Percentiles rank a stretch among this genome's conserved stretches.
Conservation (phyloP, 2,888 invertebrate genomes). For the Hirtodrosophila histrioides region DNA sequence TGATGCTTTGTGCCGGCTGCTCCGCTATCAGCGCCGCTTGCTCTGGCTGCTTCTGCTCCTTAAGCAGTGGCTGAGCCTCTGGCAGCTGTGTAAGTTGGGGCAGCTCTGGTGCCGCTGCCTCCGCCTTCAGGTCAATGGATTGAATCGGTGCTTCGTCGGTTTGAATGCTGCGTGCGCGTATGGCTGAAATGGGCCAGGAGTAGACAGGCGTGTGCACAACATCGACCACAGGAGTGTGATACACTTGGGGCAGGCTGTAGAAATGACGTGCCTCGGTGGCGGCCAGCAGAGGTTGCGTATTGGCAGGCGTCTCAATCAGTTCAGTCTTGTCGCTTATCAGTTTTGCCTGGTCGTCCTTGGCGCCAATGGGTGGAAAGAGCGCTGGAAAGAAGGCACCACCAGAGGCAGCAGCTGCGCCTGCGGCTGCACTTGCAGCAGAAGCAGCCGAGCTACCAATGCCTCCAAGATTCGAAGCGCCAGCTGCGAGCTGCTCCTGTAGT, state of each 20-base stretch:
- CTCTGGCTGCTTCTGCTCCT: slow-evolving; percentile 40
- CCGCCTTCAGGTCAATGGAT: slow-evolving; percentile 32
- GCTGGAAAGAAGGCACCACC: slow-evolving; percentile 70
- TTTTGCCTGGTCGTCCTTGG: slow-evolving; percentile 47
- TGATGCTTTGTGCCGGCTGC: slow-evolving; percentile 35
- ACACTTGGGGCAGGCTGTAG: slow-evolving; percentile 76
- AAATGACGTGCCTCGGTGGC: slow-evolving; percentile 76
- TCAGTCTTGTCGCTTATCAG: slow-evolving; percentile 65
- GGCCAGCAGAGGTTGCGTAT: slow-evolving; percentile 65
- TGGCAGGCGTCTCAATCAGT: slow-evolving; percentile 73
- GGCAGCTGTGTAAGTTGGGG: slow-evolving; percentile 5
- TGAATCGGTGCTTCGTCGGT: slow-evolving; percentile 43
- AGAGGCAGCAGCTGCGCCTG: slow-evolving; percentile 57
- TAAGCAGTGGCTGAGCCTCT: slow-evolving; percentile 39
- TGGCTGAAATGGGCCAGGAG: slow-evolving; percentile 68
- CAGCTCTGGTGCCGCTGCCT: slow-evolving; percentile 25
- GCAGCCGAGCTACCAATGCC: slow-evolving; percentile 56
- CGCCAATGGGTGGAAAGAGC: slow-evolving; percentile 53
- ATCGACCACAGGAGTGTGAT: slow-evolving; percentile 79
- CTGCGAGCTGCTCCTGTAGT: slow-evolving; percentile 37
- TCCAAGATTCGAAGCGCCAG: no score
- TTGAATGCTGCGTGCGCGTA: slow-evolving; percentile 80
- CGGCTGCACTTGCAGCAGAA: slow-evolving; percentile 35
- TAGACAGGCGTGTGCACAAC: slow-evolving; percentile 77
- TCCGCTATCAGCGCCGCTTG: slow-evolving; percentile 39